phyloP scores from a whole-genome alignment of 2,888 invertebrate genomes.

The Serrognathus titanus region DNA sequence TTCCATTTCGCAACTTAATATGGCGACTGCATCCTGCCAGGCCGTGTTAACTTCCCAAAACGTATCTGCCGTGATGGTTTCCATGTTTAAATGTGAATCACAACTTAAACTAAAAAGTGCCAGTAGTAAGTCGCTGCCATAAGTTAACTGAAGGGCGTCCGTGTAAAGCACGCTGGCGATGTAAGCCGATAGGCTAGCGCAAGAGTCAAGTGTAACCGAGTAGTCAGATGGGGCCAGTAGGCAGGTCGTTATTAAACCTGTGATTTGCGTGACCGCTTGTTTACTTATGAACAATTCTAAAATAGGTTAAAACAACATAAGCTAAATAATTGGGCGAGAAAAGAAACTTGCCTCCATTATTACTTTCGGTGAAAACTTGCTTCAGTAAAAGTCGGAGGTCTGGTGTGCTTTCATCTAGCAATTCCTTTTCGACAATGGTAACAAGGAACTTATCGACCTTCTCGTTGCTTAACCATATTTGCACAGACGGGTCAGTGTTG shows the following conservation, averaged over 20 bases:
- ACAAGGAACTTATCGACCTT: conserved; percentile 48
- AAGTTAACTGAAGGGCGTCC: conserved; percentile 44
- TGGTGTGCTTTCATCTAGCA: conserved; percentile 36
- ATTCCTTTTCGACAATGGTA: conserved; percentile 41
- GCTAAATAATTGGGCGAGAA: too few species aligned
- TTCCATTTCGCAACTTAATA: conserved; percentile 24
- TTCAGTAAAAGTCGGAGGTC: conserved; percentile 40
- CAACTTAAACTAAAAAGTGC: conserved; percentile 51
- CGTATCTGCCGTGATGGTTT: conserved; percentile 49
- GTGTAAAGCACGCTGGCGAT: conserved; percentile 53
- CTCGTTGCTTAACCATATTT: conserved; percentile 50
- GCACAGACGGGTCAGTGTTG: conserved; percentile 43
- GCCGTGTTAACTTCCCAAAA: conserved; percentile 56
- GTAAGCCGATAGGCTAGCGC: conserved; percentile 54
- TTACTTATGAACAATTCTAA: conserved; percentile 48
- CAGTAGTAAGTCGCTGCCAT: conserved; percentile 49
- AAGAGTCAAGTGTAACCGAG: conserved; percentile 48
- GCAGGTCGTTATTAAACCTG: conserved; percentile 44
- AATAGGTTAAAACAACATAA: too few species aligned
- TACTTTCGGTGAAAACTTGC: conserved; percentile 43
- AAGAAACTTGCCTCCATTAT: conserved; percentile 44
- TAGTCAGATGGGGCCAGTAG: conserved; percentile 36
- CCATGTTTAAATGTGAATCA: conserved; percentile 41
- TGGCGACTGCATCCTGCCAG: conserved; percentile 56
- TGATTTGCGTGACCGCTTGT: conserved; percentile 45